Base-by-base conservation (phyloP, 1,140 invertebrate genomes). In the Melitaea cinxia region DNA sequence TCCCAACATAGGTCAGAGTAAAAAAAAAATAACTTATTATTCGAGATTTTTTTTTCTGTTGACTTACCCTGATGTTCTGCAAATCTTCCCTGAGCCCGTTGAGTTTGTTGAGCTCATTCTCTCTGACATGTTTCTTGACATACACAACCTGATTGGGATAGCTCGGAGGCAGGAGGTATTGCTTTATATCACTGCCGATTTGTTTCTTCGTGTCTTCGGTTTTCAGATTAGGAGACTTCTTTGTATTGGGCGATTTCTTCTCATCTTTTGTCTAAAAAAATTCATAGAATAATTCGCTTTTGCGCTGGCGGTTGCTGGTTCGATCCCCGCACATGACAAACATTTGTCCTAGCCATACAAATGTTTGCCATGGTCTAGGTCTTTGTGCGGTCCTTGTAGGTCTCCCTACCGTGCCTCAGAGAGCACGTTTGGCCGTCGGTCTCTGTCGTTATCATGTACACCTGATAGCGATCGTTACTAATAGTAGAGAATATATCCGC, bases 131-230 rank as follows among this genome's bases (percentile, higher is more conserved):
- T 47, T 87, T 89, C 63, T 84, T 81, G 4, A 91, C 91, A 63
- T 89, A 91, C 23, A 85, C 79, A 33, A 88, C 82, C 59, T 87
- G 82, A 68, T 83, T 88, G 4, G 89, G 88, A 53, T 83, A 84
- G 55, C 82, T 86, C 4, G 71, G 65, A 0, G 85, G 85, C 4
- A 77, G 60, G 6, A 88, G 64, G 65, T 80, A 85, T 56, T 80
- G 79, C 30, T 70, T 80, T 4, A 88, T 82, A 21, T 73, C 72
- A 19, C 56, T 65, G 19, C 72, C 63, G 12, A 68, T 17, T 23
- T 49, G 14, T 15, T 42, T 57, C 21, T 73, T 53, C 12, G 55
- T 14, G 47, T 60, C 57, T 19, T 68, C 64, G 0, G 49, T 30
- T 33, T 72, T 78, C 1, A 61, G 30, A 14, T 64, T 70, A 0